Evolutionary conservation across 2,888 invertebrate species (phyloP).

Genomic region (Cistogaster globosa): DNA sequence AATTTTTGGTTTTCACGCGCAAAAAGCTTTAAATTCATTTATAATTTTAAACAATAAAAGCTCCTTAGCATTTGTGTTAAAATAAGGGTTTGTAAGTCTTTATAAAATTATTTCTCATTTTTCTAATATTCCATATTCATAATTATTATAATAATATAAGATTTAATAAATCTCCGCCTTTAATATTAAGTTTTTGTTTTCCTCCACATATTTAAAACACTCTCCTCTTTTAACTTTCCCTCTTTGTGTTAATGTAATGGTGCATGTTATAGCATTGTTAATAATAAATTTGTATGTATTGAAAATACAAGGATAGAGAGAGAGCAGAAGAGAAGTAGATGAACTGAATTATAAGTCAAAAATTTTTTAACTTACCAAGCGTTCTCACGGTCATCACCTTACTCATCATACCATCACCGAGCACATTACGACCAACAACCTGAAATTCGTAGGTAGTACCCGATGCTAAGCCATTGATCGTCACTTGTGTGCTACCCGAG

Average conservation of each 20-base stretch:
- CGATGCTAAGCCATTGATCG: constrained; percentile 94
- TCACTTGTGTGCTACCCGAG: constrained; percentile 93
- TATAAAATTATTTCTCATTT: too few species aligned
- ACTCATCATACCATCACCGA: constrained; percentile 98
- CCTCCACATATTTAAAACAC: neutral
- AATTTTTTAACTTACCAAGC: constrained; percentile 86
- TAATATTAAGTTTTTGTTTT: neutral
- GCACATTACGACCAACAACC: constrained; percentile 96
- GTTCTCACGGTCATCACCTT: constrained; percentile 95
- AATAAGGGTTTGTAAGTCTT: neutral
- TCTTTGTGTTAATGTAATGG: constrained; percentile 41
- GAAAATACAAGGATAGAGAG: constrained; percentile 34
- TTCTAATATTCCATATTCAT: too few species aligned
- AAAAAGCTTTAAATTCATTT: constrained; percentile 5
- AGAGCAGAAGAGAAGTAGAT: constrained; percentile 60
- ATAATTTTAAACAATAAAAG: neutral
- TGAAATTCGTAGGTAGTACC: constrained; percentile 97
- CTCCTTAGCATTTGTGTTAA: constrained; percentile 2
- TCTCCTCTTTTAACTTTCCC: constrained; percentile 49
- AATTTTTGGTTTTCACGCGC: constrained; percentile 6
- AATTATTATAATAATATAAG: too few species aligned
- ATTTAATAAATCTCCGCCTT: too few species aligned
- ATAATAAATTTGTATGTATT: constrained; percentile 19
- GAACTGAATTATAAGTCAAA: constrained; percentile 32
- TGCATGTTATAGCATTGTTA: constrained; percentile 63